A percentile compares a stretch with the other conserved stretches of the same genome.
These are phyloP conservation scores for Cheilinus undulatus DNA, from an alignment of 2,113 vertebrate species.

Conservation along the genomic window DNA sequence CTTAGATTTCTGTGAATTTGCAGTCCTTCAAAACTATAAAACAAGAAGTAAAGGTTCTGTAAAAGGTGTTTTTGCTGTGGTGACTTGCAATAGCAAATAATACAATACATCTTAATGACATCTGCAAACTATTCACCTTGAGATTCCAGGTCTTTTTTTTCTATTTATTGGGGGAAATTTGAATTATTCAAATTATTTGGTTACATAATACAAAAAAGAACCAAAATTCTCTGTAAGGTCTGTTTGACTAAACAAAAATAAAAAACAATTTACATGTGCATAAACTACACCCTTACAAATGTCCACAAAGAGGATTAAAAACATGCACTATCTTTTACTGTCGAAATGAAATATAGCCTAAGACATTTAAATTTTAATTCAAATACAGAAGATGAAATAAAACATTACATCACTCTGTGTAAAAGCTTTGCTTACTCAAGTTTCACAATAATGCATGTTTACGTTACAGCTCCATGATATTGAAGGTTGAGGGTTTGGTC, in stretches of 20 bases:
- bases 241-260: too few species aligned
- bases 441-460: background rate
- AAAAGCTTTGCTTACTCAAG: background rate
- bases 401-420: background rate
- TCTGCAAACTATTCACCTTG: background rate
- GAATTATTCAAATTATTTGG: too few species aligned
- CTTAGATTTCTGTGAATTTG: background rate
- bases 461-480: background rate
- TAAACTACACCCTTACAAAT: too few species aligned
- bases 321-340: too few species aligned
- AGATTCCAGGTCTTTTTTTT: too few species aligned
- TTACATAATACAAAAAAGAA: background rate
- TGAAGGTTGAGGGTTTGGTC: background rate
- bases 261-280: too few species aligned
- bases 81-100: constrained; percentile 6
- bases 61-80: constrained; percentile 13
- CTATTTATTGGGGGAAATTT: too few species aligned
- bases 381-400: background rate
- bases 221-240: background rate
- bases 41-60: constrained; percentile 1
- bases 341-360: background rate
- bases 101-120: background rate
- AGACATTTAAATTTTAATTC: background rate
- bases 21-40: constrained; percentile 6
- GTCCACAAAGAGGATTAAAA: too few species aligned